A percentile compares a stretch with the other conserved stretches of the same genome.
These are phyloP conservation scores for Hippoglossus stenolepis DNA, from an alignment of 2,113 vertebrate species.

Conservation along the genomic window DNA sequence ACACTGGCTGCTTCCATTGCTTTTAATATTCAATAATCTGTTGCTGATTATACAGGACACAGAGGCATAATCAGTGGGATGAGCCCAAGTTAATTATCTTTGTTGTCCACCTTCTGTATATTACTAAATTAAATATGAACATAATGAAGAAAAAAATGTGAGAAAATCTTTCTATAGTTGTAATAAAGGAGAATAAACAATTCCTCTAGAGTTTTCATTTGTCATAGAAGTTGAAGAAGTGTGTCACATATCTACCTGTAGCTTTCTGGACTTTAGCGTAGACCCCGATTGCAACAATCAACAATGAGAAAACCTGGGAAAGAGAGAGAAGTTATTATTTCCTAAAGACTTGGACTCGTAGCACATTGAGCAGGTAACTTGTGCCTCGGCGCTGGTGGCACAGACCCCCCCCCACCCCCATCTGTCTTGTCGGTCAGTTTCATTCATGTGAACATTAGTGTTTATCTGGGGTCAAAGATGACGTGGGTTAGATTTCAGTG, in stretches of 20 bases:
- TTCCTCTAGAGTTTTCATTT: not conserved
- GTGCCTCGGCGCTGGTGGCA: too few species aligned
- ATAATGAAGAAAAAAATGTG: not conserved
- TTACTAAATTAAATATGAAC: slow-evolving; percentile 22
- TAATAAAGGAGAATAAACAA: not conserved
- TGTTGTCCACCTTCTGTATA: slow-evolving; percentile 5
- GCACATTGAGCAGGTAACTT: too few species aligned
- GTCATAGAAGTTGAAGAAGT: not conserved
- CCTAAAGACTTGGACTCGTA: too few species aligned
- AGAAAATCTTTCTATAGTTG: too few species aligned
- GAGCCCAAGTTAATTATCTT: slow-evolving; percentile 28
- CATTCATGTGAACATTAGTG: too few species aligned
- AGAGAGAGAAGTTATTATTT: not conserved
- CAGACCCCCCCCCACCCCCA: too few species aligned
- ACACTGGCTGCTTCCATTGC: not conserved
- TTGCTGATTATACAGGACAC: slow-evolving; percentile 24
- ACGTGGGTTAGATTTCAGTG: too few species aligned
- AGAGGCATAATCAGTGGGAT: slow-evolving; percentile 17
- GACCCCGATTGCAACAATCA: slow-evolving; percentile 83
- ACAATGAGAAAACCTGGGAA: slow-evolving; percentile 80
- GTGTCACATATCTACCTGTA: slow-evolving; percentile 71
- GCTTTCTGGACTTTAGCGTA: slow-evolving; percentile 84
- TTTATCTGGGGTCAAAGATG: too few species aligned
- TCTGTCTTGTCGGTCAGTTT: too few species aligned
- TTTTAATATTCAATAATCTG: slow-evolving; percentile 25